These are phyloP conservation scores for Lepus americanus DNA, from an alignment of 2,113 vertebrate species.

Conservation along the genomic window DNA sequence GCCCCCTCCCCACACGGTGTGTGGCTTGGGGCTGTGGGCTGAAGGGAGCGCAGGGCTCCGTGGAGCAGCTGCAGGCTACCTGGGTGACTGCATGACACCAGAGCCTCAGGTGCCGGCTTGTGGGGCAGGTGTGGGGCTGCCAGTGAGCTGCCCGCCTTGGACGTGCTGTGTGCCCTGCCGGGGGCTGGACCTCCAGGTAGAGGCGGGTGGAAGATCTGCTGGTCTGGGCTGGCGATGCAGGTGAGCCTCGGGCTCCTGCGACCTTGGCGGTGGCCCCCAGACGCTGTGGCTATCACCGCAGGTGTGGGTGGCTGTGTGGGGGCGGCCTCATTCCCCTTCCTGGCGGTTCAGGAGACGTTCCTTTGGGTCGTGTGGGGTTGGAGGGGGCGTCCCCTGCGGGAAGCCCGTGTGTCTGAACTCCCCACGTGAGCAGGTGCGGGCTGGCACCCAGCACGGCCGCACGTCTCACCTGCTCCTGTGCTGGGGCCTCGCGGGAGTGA, in stretches of 20 bases:
- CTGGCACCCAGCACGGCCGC: background rate
- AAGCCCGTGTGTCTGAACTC: background rate
- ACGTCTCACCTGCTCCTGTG: background rate
- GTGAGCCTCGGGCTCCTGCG: background rate
- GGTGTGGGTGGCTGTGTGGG: background rate
- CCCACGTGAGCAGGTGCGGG: background rate
- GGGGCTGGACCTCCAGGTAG: too few relatives aligned
- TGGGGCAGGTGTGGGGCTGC: too few relatives aligned
- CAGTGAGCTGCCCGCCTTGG: too few relatives aligned
- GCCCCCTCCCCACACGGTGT: too few relatives aligned
- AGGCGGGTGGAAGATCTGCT: rapidly evolving
- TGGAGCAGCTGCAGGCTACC: too few relatives aligned
- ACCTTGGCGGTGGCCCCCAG: background rate
- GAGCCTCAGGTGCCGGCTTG: rapidly evolving
- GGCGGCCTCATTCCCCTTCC: background rate
- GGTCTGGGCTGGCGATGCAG: background rate
- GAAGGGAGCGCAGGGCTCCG: too few relatives aligned
- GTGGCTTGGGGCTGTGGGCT: too few relatives aligned
- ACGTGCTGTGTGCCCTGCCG: background rate
- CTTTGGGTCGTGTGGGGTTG: rapidly evolving
- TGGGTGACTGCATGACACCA: background rate
- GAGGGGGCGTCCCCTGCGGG: too few relatives aligned
- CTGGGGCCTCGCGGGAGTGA: background rate
- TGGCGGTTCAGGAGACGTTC: background rate
- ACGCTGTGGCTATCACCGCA: background rate